Evolutionary conservation across 2,113 vertebrate genomes (phyloP).

Genomic region (Psettodes erumei): DNA sequence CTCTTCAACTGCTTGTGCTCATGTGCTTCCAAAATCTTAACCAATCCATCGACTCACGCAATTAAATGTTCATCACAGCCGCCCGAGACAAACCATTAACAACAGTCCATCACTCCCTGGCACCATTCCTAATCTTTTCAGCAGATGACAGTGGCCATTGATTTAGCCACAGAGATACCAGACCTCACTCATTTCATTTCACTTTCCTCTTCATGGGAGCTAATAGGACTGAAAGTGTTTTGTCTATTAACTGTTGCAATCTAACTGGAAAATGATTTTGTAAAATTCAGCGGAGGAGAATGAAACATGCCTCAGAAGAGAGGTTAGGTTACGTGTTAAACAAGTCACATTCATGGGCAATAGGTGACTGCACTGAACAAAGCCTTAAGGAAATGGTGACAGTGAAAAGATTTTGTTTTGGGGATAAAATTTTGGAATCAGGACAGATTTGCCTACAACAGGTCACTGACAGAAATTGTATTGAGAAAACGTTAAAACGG

Average conservation of each 20-base stretch:
- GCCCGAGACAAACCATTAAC: neutral
- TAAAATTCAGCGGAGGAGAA: neutral
- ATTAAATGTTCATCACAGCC: slow-evolving; percentile 49
- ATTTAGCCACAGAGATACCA: slow-evolving; percentile 26
- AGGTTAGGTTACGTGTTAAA: slow-evolving; percentile 4
- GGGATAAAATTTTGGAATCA: neutral
- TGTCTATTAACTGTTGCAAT: slow-evolving; percentile 6
- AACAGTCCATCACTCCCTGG: slow-evolving; percentile 28
- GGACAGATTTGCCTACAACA: neutral
- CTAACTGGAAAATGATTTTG: slow-evolving; percentile 8
- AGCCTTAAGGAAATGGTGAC: neutral
- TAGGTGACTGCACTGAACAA: neutral
- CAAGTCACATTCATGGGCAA: neutral
- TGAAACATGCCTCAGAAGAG: slow-evolving; percentile 1
- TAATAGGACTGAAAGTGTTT: slow-evolving; percentile 20
- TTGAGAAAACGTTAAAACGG: neutral
- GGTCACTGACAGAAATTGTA: neutral
- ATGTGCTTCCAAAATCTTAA: slow-evolving; percentile 35
- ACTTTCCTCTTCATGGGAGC: slow-evolving; percentile 25
- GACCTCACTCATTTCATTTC: slow-evolving; percentile 46
- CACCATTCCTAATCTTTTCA: slow-evolving; percentile 44
- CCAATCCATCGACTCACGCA: slow-evolving; percentile 5
- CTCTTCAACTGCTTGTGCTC: slow-evolving; percentile 24
- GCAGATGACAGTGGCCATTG: slow-evolving; percentile 31
- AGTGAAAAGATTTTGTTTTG: neutral